Base-by-base conservation (phyloP, 1,140 invertebrate genomes). In the Anastrepha ludens region DNA sequence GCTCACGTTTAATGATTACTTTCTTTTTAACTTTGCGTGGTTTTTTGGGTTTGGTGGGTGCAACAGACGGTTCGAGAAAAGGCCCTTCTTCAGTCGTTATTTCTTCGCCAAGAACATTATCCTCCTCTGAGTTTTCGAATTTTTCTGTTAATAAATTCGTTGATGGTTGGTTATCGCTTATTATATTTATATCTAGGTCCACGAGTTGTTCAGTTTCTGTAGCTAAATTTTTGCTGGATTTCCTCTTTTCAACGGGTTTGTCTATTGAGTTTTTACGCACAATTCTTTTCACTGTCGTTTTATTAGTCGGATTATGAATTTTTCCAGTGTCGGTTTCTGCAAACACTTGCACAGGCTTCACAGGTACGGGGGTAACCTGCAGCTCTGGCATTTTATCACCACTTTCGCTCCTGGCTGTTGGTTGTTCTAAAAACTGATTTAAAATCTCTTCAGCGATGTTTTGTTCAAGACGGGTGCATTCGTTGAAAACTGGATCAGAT, bases 1-100 rank as follows among this genome's bases (percentile, higher is more conserved):
- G 90, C 64, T 92, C 90, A 3, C 92, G 88, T 70, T 92, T 92
- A 20, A 93, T 93, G 17, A 93, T 92, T 17, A 93, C 92, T 87
- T 92, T 93, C 88, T 93, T 91, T 87, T 92, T 93, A 44, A 91
- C 89, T 70, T 92, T 91, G 2, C 91, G 89, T 47, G 89, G 89
- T 70, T 93, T 92, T 44, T 92, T 92, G 3, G 74, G 81, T 64
- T 67, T 41, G 13, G 29, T 86, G 44, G 15, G 11, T 3, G 20
- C 81, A n/a, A 64, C 67, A 5, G 59, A 11, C 29, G 20, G 20
- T n/a, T 87, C 88, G 5, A 47, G 6, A 9, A 47, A 17, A 55
- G 6, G 8, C n/a, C 55, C 74, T 86, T 78, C 85, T 78, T 39
- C 50, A 62, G 29, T 86, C 1, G 64, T 29, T 39, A 86, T 50